Base-by-base conservation (phyloP, 2,797 vertebrate species). In the Heteromormyrus szaboi region DNA sequence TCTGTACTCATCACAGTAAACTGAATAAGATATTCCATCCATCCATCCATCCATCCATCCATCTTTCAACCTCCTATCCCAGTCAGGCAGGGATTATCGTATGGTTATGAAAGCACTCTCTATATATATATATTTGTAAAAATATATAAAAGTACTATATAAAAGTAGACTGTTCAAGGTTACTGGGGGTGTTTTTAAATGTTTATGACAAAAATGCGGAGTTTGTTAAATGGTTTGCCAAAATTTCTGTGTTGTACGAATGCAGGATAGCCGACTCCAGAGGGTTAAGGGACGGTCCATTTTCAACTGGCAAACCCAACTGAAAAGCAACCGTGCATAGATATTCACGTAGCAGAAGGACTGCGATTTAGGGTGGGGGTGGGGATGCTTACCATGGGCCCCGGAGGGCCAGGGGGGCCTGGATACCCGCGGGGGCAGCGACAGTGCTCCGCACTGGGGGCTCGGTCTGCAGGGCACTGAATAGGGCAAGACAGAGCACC, bases 361-460 rank as follows among this genome's bases (percentile, higher is more conserved):
- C n/a, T 84, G 19, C 1, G 17, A 48, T 12, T 50, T n/a, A 22
- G 41, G 46, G n/a, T 12, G 17, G 81, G 22, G 25, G 50, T 29
- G 33, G 25, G 19, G 9, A 25, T 51, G 33, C 83, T 92, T 56
- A 94, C 94, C 92, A 93, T 94, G 29, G 88, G 87, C 48, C 94
- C 94, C 29, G 91, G 92, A 11, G 91, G 88, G 4, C 94, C 94
- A 8, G 93, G 90, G 3, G 88, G 88, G 2, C 94, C 94, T 33
- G 94, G 91, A 79, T 93, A 92, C 50, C 94, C 93, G 79, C 88
- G 88, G 53, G 92, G 92, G 85, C 94, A 94, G 19, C 93, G 89
- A 4, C 93, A 94, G 76, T 88, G 89, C 65, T 90, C 90, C 3
- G 81, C 88, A 33, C 91, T 88, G 25, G 48, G 85, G 44, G 91